Evolutionary conservation across 1,140 invertebrate species (phyloP).

Genomic region (Zaprionus ornatus): DNA sequence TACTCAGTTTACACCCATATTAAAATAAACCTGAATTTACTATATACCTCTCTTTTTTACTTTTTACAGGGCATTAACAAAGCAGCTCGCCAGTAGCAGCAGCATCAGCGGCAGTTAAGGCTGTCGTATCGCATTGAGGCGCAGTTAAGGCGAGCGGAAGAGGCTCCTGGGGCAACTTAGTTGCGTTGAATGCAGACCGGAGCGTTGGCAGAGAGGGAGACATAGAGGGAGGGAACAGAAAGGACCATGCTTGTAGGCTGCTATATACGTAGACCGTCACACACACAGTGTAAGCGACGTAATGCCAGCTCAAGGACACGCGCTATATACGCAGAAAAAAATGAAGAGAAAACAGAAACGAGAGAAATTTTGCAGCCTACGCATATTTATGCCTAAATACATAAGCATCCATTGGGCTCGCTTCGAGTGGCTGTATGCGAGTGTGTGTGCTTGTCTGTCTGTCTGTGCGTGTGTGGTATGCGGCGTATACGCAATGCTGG

Average conservation of each 20-base stretch:
- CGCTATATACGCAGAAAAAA: conserved; percentile 9
- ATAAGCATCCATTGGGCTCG: conserved; percentile 18
- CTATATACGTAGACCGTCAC: conserved; percentile 18
- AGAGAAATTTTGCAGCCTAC: conserved; percentile 53
- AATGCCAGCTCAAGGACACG: conserved; percentile 71
- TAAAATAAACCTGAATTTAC: neutral
- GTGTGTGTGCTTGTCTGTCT: conserved; percentile 2
- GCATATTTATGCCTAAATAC: conserved; percentile 52
- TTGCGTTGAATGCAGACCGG: neutral
- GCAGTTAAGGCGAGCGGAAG: conserved; percentile 26
- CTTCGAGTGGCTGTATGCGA: neutral
- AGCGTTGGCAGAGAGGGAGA: neutral
- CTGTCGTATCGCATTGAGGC: conserved; percentile 2
- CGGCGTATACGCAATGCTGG: conserved; percentile 71
- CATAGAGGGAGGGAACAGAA: neutral
- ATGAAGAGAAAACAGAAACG: neutral
- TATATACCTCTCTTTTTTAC: neutral
- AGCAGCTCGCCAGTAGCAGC: neutral
- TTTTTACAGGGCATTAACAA: conserved; percentile 21
- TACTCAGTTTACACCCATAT: neutral
- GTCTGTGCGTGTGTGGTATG: conserved; percentile 18
- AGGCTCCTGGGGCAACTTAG: conserved; percentile 32
- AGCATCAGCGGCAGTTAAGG: conserved; percentile 3
- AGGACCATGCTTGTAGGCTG: neutral
- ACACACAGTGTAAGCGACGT: conserved; percentile 40